Conservation (phyloP, 2,797 vertebrate genomes). For the Mareca penelope region DNA sequence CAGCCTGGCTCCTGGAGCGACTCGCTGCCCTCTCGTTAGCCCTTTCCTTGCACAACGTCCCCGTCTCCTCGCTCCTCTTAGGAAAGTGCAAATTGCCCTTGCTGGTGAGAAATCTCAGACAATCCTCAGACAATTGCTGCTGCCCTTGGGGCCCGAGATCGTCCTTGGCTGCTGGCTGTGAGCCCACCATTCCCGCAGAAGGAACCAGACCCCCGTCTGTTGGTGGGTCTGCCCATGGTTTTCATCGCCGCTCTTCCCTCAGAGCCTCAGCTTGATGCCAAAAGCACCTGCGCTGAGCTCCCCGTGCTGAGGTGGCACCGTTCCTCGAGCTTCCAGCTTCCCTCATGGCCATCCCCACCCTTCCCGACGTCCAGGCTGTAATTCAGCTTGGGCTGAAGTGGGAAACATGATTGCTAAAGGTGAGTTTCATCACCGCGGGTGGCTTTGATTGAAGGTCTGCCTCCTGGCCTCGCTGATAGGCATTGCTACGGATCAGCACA, state of each 20-base stretch:
- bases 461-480: slow-evolving; percentile 19
- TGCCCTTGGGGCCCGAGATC: neutral
- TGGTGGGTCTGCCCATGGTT: neutral
- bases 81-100: neutral
- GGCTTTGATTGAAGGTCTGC: neutral
- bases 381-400: neutral
- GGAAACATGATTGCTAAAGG: neutral
- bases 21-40: neutral
- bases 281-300: neutral
- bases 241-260: neutral
- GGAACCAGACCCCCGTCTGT: neutral
- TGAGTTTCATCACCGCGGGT: neutral
- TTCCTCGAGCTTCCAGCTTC: neutral
- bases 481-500: neutral
- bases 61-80: neutral
- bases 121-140: neutral
- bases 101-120: neutral
- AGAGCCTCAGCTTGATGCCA: neutral
- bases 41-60: neutral
- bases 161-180: neutral
- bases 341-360: neutral
- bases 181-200: neutral
- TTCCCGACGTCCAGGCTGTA: neutral
- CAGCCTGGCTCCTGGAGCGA: neutral
- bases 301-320: neutral